Evolutionary conservation across 2,888 invertebrate genomes (phyloP).

Genomic region (Phoronis australis): DNA sequence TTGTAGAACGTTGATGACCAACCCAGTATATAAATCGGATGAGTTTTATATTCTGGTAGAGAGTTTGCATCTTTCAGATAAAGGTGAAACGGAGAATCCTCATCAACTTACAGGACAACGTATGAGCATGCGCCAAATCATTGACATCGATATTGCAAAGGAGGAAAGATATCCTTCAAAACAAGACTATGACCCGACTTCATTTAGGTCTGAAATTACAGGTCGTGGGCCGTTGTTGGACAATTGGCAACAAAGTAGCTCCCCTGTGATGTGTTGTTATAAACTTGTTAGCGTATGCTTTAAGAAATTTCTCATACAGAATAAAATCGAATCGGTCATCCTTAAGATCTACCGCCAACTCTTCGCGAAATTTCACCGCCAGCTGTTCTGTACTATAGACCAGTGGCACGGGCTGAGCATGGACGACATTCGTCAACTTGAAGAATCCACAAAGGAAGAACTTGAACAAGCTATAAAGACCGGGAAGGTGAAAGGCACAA

Average conservation of each 20-base stretch:
- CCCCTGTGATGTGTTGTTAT: slow-evolving; percentile 96
- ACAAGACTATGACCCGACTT: slow-evolving; percentile 75
- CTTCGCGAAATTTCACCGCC: slow-evolving; percentile 97
- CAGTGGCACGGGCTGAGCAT: slow-evolving; percentile 97
- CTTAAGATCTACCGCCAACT: no score
- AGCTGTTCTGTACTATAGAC: slow-evolving; percentile 99
- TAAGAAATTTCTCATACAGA: slow-evolving; percentile 96
- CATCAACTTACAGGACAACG: no score
- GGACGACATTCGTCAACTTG: slow-evolving; percentile 93
- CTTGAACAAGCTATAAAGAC: no score
- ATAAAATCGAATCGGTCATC: slow-evolving; percentile 86
- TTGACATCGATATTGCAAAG: no score
- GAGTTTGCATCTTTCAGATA: slow-evolving; percentile 86
- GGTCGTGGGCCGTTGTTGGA: slow-evolving; percentile 84
- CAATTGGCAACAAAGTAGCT: slow-evolving; percentile 35
- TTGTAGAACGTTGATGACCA: slow-evolving; percentile 72
- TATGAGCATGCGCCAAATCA: no score
- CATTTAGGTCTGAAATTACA: slow-evolving; percentile 85
- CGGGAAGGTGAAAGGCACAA: no score
- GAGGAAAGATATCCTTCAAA: no score
- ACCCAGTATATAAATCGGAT: slow-evolving; percentile 80
- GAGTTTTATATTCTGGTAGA: slow-evolving; percentile 90
- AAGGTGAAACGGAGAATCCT: slow-evolving; percentile 77
- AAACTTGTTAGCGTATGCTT: slow-evolving; percentile 96
- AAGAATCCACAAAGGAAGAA: slow-evolving; percentile 91